Conservation (phyloP, 2,113 vertebrate species). For the Vidua chalybeata region DNA sequence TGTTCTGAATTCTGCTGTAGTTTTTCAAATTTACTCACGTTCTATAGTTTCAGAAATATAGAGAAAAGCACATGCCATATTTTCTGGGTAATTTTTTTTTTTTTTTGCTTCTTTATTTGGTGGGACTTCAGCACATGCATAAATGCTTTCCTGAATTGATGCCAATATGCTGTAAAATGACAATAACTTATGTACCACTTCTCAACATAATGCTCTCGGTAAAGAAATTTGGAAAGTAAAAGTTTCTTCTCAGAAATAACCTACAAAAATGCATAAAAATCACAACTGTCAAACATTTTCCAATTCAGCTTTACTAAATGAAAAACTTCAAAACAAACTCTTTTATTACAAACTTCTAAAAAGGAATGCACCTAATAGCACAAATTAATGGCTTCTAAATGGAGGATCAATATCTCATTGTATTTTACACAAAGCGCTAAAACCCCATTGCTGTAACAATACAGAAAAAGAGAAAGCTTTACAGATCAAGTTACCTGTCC, state of each 20-base stretch:
- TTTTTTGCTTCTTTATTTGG: background rate
- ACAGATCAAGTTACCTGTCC: constrained; percentile 57
- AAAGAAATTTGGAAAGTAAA: background rate
- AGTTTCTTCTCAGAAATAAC: background rate
- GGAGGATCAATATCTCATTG: constrained; percentile 53
- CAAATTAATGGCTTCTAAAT: constrained; percentile 48
- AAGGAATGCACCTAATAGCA: constrained; percentile 11
- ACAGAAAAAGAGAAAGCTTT: constrained; percentile 49
- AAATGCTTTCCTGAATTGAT: background rate
- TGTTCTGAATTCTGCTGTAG: background rate
- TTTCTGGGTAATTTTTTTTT: background rate
- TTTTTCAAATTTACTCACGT: background rate
- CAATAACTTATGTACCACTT: background rate
- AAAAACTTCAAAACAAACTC: constrained; percentile 6
- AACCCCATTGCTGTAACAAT: constrained; percentile 22
- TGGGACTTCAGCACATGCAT: background rate
- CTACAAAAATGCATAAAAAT: background rate
- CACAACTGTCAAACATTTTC: background rate
- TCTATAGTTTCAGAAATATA: background rate
- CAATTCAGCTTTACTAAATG: background rate
- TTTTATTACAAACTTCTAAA: constrained; percentile 16
- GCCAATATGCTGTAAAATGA: background rate
- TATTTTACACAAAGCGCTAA: constrained; percentile 63
- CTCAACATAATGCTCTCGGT: background rate
- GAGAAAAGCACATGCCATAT: background rate